Base-by-base conservation (phyloP, 2,113 vertebrate genomes). In the Pollachius pollachius region DNA sequence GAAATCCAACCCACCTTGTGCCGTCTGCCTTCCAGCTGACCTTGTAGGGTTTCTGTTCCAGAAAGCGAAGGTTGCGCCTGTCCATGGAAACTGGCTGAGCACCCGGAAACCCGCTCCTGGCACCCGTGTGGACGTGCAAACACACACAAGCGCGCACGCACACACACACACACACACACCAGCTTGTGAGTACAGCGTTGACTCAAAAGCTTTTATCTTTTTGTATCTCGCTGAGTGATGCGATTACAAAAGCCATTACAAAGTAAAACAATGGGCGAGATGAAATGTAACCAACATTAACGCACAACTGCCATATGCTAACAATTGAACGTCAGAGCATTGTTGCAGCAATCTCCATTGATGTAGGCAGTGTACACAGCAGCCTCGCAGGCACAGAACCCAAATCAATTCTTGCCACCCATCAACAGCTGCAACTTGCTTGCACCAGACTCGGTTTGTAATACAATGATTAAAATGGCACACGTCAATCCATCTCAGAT, bases 1-100 rank as follows among this genome's bases (percentile, higher is more conserved):
- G 60, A 27, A 7, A 9, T 9, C 16, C n/a, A n/a, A 93, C 95
- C 90, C 89, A 99, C 97, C 97, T 93, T 76, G 96, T 98, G 72
- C 97, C 97, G 62, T 99, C 97, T 72, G 97, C 97, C 92, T 99
- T 99, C 97, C 97, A 99, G 93, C 97, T 99, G 90, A 99, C 97
- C 95, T 97, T 99, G 87, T 98, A 99, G 18, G 94, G 92, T 71
- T 96, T 98, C 89, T 96, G 94, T 77, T 98, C 94, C 79, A 99
- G 83, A 79, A 98, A 92, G 76, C 92, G 94, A 75, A 99, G 94
- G 87, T 99, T 99, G 80, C 95, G 92, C 63, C 94, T 94, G 89
- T 99, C 96, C 97, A 99, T 99, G 73, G 97, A 99, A 83, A 99
- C 94, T 13, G 97, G 97, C 77, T 99, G 97, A 27, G 97, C 95